Evolutionary conservation across 2,797 vertebrate genomes (phyloP).

Genomic region (Acrossocheilus fasciatus): DNA sequence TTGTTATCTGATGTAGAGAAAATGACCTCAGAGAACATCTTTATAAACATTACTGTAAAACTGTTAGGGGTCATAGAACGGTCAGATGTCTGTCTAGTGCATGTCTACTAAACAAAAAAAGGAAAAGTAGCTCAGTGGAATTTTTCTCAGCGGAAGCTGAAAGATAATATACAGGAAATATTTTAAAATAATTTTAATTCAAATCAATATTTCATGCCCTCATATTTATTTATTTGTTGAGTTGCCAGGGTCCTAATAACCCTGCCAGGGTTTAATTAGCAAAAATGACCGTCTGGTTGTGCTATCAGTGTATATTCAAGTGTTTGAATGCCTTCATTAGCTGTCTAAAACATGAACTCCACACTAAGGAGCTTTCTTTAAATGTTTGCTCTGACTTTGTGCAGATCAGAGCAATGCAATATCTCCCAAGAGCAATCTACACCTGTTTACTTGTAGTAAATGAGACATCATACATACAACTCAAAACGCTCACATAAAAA

Average conservation of each 20-base stretch:
- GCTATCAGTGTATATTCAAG: background rate
- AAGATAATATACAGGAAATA: background rate
- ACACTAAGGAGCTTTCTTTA: background rate
- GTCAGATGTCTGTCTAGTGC: background rate
- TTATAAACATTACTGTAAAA: background rate
- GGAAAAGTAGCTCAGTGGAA: background rate
- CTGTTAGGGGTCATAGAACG: background rate
- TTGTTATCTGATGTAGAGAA: background rate
- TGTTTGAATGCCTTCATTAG: constrained; percentile 1
- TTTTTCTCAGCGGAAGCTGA: background rate
- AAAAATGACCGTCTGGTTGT: background rate
- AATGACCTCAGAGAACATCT: background rate
- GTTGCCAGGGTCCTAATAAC: background rate
- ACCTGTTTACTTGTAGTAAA: constrained; percentile 4
- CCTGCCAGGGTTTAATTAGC: background rate
- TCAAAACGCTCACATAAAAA: background rate
- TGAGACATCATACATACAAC: background rate
- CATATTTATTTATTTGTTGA: no score
- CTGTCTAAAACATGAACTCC: background rate
- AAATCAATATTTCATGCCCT: background rate
- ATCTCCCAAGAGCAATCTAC: constrained; percentile 2
- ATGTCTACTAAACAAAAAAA: no score
- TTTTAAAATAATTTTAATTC: background rate
- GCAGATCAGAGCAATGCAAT: background rate
- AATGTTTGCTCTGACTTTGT: background rate